Conservation (phyloP, 53 echinoderm and acorn worm species). For the Holothuria leucospilota region DNA sequence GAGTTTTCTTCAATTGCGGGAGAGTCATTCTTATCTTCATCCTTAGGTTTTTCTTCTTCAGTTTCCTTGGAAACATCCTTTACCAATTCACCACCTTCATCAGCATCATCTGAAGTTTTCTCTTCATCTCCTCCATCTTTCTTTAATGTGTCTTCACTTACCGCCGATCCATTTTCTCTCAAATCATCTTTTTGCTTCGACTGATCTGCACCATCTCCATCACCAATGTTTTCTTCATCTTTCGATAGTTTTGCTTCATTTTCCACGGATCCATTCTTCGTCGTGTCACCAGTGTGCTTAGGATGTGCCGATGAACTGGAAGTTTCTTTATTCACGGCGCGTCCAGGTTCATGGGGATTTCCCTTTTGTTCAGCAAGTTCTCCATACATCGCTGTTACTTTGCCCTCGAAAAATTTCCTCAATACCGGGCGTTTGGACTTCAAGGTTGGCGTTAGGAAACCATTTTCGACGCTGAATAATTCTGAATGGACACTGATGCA, state of each 20-base stretch:
- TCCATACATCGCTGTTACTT: constrained; percentile 62
- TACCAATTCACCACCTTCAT: neutral
- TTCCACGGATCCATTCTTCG: neutral
- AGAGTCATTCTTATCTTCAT: neutral
- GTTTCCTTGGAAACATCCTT: neutral
- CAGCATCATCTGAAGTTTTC: neutral
- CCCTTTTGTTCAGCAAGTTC: neutral
- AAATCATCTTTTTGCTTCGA: too few relatives aligned
- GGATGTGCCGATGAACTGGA: too few relatives aligned
- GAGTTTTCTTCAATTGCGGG: neutral
- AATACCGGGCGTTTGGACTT: constrained; percentile 79
- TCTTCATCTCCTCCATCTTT: neutral
- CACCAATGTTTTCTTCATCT: neutral
- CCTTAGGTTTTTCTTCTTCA: too few relatives aligned
- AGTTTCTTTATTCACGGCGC: neutral
- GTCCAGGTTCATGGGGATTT: too few relatives aligned
- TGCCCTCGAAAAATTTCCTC: constrained; percentile 53
- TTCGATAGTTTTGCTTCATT: neutral
- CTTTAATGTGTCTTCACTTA: neutral
- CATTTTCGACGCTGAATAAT: constrained; percentile 82
- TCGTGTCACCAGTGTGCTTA: too few relatives aligned
- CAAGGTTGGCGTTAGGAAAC: constrained; percentile 87
- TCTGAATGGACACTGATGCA: constrained; percentile 63
- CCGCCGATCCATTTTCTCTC: neutral
- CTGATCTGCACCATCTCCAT: too few relatives aligned